Conservation (phyloP, 1,140 invertebrate genomes). For the Patella vulgata region DNA sequence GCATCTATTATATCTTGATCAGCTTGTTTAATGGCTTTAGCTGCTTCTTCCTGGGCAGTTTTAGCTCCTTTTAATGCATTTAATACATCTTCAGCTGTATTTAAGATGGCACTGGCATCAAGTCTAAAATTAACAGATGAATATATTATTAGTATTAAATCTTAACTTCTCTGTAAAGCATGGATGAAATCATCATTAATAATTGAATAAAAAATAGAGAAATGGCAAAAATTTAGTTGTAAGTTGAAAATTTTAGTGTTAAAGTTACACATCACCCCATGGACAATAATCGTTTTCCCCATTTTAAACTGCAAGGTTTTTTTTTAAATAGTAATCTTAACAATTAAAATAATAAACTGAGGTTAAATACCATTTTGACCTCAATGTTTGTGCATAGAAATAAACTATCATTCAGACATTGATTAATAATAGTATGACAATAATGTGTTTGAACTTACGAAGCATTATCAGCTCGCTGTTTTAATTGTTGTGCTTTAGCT, state of each 20-base stretch:
- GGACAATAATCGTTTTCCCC: too few relatives aligned
- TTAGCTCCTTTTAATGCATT: slow-evolving; percentile 75
- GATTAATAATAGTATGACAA: too few relatives aligned
- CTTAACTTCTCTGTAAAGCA: slow-evolving; percentile 10
- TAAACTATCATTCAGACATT: too few relatives aligned
- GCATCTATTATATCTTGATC: slow-evolving; percentile 81
- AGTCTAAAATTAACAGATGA: slow-evolving; percentile 49
- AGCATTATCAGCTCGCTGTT: slow-evolving; percentile 78
- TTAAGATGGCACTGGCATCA: slow-evolving; percentile 70
- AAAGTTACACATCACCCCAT: too few relatives aligned
- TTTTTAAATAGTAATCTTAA: too few relatives aligned
- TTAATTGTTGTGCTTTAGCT: slow-evolving; percentile 77
- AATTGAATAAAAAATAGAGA: background rate
- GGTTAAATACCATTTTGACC: too few relatives aligned
- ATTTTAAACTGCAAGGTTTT: too few relatives aligned
- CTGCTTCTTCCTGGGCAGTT: slow-evolving; percentile 80
- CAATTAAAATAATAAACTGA: too few relatives aligned
- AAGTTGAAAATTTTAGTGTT: too few relatives aligned
- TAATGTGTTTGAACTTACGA: slow-evolving; percentile 71
- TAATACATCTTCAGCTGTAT: slow-evolving; percentile 72
- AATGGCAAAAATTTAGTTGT: too few relatives aligned
- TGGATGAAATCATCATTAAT: slow-evolving; percentile 7
- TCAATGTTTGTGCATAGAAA: too few relatives aligned
- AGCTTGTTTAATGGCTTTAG: slow-evolving; percentile 81
- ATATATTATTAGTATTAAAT: background rate